These are phyloP conservation scores for Emesis furor DNA, from an alignment of 2,888 invertebrate species.

Conservation along the genomic window DNA sequence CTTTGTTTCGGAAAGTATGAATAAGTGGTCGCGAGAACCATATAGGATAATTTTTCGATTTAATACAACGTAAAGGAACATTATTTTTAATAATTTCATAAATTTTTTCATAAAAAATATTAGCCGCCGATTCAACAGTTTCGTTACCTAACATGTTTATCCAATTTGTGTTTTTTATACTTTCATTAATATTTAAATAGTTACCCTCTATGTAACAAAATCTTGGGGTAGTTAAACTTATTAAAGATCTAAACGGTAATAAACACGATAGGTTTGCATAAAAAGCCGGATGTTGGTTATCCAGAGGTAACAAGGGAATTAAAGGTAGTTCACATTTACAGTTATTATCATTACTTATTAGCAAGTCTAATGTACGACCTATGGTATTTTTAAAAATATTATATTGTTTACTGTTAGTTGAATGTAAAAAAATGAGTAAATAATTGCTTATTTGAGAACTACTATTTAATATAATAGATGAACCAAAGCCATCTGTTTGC, in stretches of 20 bases:
- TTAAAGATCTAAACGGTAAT: background rate
- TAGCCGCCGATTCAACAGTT: background rate
- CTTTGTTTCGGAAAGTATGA: background rate
- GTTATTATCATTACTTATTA: background rate
- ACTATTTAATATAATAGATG: background rate
- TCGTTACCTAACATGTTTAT: background rate
- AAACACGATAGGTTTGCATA: background rate
- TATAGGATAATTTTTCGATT: background rate
- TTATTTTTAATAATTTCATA: conserved; percentile 19
- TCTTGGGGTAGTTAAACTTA: background rate
- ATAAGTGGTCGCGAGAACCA: conserved; percentile 4
- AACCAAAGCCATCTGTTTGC: background rate
- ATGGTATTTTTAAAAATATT: background rate
- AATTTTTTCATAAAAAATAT: conserved; percentile 13
- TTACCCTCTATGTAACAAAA: conserved; percentile 12
- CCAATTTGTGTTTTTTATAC: background rate
- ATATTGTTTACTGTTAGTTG: background rate
- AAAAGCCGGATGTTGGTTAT: background rate
- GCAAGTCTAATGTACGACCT: background rate
- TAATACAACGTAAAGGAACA: background rate
- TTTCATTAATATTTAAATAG: background rate
- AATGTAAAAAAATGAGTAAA: background rate
- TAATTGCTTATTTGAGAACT: background rate
- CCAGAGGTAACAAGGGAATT: background rate
- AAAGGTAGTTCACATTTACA: background rate